Percentiles rank a stretch among this genome's conserved stretches.
Conservation (phyloP, 2,888 invertebrate species). For the Hybos culiciformis region DNA sequence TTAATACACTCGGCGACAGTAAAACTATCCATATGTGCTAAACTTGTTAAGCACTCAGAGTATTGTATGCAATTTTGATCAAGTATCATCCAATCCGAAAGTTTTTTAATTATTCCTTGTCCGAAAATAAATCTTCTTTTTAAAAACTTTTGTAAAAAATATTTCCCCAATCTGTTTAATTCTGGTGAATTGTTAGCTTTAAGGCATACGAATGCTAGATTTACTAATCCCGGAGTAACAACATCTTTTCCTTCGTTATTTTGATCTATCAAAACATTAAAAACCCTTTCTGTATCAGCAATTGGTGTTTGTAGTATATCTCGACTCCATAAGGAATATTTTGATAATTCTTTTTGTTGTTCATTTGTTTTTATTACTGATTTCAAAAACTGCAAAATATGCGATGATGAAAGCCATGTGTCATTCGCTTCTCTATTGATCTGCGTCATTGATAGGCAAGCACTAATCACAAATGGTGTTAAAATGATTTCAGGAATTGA, state of each 20-base stretch:
- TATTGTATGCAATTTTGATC: slow-evolving; percentile 43
- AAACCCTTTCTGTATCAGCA: slow-evolving; percentile 26
- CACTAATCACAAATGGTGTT: slow-evolving; percentile 49
- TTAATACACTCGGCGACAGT: slow-evolving; percentile 32
- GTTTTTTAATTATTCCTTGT: slow-evolving; percentile 39
- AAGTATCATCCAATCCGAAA: slow-evolving; percentile 43
- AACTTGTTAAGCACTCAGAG: slow-evolving; percentile 33
- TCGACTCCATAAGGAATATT: slow-evolving; percentile 43
- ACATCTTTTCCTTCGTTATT: slow-evolving; percentile 32
- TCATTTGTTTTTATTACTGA: slow-evolving; percentile 32
- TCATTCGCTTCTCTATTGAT: slow-evolving; percentile 34
- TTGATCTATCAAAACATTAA: slow-evolving; percentile 31
- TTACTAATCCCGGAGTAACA: slow-evolving; percentile 39
- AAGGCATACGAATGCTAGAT: slow-evolving; percentile 38
- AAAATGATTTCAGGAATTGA: slow-evolving; percentile 45
- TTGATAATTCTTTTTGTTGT: slow-evolving; percentile 34
- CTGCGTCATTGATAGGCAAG: slow-evolving; percentile 37
- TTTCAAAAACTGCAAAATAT: slow-evolving; percentile 28
- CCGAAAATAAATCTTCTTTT: slow-evolving; percentile 42
- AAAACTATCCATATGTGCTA: slow-evolving; percentile 31
- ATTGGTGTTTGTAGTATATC: slow-evolving; percentile 26
- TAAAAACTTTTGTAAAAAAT: slow-evolving; percentile 44
- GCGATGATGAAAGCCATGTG: slow-evolving; percentile 23
- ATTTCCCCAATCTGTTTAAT: slow-evolving; percentile 37
- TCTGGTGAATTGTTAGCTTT: slow-evolving; percentile 31